Conservation (phyloP, 2,888 invertebrate genomes). For the Rutpela maculata region DNA sequence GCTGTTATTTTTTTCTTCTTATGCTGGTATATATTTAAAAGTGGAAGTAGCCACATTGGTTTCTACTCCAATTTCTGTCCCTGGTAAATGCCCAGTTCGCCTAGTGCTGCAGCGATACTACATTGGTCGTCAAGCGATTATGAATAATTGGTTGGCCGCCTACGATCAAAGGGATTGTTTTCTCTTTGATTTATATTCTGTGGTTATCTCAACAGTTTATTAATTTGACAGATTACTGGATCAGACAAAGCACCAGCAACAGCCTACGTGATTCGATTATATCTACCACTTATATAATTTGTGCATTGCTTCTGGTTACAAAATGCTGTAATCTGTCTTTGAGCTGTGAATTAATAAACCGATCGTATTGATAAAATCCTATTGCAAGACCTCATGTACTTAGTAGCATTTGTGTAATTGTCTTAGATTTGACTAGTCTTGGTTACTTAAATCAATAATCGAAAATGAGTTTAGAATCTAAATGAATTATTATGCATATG, state of each 20-base stretch:
- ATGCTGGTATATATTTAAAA: background rate
- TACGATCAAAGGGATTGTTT: conserved; percentile 9
- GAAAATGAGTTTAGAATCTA: too few relatives aligned
- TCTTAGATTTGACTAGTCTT: too few relatives aligned
- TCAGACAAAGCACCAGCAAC: background rate
- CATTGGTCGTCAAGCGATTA: background rate
- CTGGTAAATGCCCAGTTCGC: background rate
- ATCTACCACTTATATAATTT: background rate
- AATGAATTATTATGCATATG: too few relatives aligned
- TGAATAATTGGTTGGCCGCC: background rate
- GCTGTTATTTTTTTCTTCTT: background rate
- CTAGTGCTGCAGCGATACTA: background rate
- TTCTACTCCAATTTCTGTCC: background rate
- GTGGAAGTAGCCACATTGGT: background rate
- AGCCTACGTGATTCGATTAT: background rate
- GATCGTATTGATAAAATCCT: too few relatives aligned
- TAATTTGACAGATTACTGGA: conserved; percentile 6
- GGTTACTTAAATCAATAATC: too few relatives aligned
- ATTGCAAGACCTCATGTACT: too few relatives aligned
- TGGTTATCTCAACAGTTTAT: conserved; percentile 11
- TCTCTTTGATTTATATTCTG: conserved; percentile 11
- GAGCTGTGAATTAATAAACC: too few relatives aligned
- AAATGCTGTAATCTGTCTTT: background rate
- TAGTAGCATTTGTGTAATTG: too few relatives aligned
- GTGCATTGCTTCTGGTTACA: background rate